phyloP scores from a whole-genome alignment of 1,140 invertebrate species.

The Drosophila nikananu region DNA sequence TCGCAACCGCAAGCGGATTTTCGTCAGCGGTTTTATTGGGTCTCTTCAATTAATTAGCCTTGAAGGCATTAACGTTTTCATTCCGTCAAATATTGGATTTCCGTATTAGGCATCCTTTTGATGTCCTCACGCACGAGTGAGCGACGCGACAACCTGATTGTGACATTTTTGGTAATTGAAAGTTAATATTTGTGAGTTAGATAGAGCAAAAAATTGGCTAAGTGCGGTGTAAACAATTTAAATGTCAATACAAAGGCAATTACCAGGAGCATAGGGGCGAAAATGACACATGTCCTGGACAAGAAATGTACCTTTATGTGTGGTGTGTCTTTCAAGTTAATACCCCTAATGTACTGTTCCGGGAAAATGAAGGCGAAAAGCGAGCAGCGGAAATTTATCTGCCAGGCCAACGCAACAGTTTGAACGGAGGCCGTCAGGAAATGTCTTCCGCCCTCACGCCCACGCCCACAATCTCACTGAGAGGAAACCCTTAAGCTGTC shows the following conservation, averaged over 20 bases:
- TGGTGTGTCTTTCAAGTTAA: constrained; percentile 48
- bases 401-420: constrained; percentile 64
- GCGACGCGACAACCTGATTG: constrained; percentile 34
- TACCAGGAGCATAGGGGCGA: constrained; percentile 38
- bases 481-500: constrained; percentile 8
- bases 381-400: constrained; percentile 52
- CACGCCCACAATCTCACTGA: constrained; percentile 1
- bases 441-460: constrained; percentile 11
- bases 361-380: constrained; percentile 24
- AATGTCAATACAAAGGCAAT: constrained; percentile 35
- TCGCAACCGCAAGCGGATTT: constrained; percentile 15
- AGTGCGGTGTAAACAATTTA: constrained; percentile 56
- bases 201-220: constrained; percentile 49
- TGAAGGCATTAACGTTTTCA: constrained; percentile 23
- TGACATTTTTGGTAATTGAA: constrained; percentile 66
- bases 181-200: constrained; percentile 60
- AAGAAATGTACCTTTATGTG: constrained; percentile 28
- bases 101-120: constrained; percentile 38
- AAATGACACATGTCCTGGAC: constrained; percentile 31
- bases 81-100: constrained; percentile 40
- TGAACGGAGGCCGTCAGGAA: constrained; percentile 32
- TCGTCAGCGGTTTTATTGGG: constrained; percentile 9
- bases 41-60: constrained; percentile 37
- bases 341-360: constrained; percentile 62
- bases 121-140: constrained; percentile 42